Evolutionary conservation across 2,113 vertebrate genomes (phyloP).

Genomic region (Lasiurus borealis): DNA sequence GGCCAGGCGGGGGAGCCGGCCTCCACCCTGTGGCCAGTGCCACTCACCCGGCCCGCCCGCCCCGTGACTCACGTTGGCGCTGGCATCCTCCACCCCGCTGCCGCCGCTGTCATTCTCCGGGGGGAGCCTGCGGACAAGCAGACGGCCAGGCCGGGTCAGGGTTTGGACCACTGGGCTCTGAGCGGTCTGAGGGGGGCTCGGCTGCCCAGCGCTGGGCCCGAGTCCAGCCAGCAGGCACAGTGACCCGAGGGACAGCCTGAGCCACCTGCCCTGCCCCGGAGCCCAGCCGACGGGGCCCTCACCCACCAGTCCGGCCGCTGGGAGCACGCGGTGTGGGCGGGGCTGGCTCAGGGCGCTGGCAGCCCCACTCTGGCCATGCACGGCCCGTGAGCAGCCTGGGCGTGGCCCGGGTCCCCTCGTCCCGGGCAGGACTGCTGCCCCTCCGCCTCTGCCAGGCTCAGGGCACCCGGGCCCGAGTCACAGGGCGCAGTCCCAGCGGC

Average conservation of each 20-base stretch:
- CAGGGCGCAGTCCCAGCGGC: fast-evolving
- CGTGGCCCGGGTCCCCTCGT: neutral
- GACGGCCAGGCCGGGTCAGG: neutral
- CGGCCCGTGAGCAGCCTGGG: neutral
- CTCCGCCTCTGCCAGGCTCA: too few relatives aligned
- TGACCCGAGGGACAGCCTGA: neutral
- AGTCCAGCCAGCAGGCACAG: neutral
- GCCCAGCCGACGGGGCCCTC: neutral
- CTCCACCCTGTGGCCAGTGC: too few relatives aligned
- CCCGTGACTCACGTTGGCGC: constrained; percentile 64
- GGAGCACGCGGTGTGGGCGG: neutral
- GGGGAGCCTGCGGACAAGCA: constrained; percentile 60
- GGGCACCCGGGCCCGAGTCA: too few relatives aligned
- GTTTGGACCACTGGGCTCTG: fast-evolving
- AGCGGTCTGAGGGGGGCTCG: fast-evolving
- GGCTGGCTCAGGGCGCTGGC: neutral
- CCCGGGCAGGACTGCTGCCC: fast-evolving
- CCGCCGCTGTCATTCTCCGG: constrained; percentile 70
- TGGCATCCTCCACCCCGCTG: constrained; percentile 66
- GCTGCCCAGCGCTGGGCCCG: fast-evolving
- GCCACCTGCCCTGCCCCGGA: too few relatives aligned
- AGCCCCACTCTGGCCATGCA: neutral
- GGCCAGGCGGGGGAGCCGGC: too few relatives aligned
- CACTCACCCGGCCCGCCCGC: too few relatives aligned
- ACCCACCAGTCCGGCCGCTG: neutral